These are phyloP conservation scores for Arctia plantaginis DNA, from an alignment of 2,888 invertebrate genomes.

Conservation along the genomic window DNA sequence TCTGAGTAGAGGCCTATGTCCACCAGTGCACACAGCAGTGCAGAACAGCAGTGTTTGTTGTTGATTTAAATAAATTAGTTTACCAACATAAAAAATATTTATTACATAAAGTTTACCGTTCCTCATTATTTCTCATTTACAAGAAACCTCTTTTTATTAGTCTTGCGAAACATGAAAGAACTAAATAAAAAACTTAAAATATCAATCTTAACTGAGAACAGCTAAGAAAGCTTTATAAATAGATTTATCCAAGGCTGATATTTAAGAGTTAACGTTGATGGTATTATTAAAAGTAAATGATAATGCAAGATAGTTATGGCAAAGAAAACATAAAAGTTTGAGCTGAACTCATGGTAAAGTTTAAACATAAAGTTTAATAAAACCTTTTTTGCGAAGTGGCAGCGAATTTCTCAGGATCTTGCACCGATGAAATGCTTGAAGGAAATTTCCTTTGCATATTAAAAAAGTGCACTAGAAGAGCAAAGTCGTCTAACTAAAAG, in stretches of 20 bases:
- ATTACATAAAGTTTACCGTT: background rate
- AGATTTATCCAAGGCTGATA: background rate
- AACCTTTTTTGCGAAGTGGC: constrained; percentile 30
- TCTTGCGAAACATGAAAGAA: background rate
- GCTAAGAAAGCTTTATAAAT: background rate
- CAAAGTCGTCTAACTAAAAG: constrained; percentile 51
- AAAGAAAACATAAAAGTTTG: constrained; percentile 9
- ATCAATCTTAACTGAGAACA: background rate
- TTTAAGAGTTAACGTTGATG: background rate
- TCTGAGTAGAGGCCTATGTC: too few relatives aligned
- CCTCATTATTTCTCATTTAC: background rate
- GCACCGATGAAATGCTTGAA: constrained; percentile 36
- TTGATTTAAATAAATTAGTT: background rate
- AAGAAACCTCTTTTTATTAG: background rate
- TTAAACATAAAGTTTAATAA: constrained; percentile 20
- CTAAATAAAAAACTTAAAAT: background rate
- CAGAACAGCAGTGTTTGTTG: too few relatives aligned
- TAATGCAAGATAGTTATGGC: background rate
- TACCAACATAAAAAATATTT: background rate
- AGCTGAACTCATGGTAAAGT: constrained; percentile 24
- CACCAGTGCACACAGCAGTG: too few relatives aligned
- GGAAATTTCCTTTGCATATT: constrained; percentile 45
- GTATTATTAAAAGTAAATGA: background rate
- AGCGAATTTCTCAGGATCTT: constrained; percentile 35
- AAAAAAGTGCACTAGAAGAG: constrained; percentile 43